phyloP scores from a whole-genome alignment of 2,888 invertebrate species.

The Rhagium mordax region DNA sequence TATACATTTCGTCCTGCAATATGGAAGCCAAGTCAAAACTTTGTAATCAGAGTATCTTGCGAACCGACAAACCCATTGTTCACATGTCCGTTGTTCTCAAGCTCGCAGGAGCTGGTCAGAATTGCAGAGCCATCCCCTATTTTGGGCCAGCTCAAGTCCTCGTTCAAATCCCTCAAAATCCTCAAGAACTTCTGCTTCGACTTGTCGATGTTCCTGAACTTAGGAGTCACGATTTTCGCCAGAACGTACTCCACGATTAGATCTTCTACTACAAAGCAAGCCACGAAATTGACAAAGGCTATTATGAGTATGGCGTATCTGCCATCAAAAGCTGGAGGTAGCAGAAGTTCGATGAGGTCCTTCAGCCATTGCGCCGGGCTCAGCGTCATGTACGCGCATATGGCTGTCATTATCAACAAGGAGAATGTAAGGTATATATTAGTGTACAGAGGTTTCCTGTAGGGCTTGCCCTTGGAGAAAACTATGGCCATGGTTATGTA shows the following conservation, averaged over 20 bases:
- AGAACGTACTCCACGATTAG: slow-evolving; percentile 74
- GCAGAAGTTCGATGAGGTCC: slow-evolving; percentile 75
- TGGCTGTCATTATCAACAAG: slow-evolving; percentile 69
- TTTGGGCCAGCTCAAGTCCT: slow-evolving; percentile 50
- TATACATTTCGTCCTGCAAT: neutral
- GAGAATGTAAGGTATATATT: slow-evolving; percentile 73
- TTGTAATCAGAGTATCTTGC: slow-evolving; percentile 25
- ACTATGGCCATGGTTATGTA: slow-evolving; percentile 77
- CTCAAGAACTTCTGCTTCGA: slow-evolving; percentile 49
- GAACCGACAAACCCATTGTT: slow-evolving; percentile 51
- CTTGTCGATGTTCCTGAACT: slow-evolving; percentile 65
- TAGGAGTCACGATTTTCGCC: slow-evolving; percentile 71
- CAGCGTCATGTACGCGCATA: slow-evolving; percentile 72
- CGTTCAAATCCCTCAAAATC: slow-evolving; percentile 47
- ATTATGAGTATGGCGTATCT: slow-evolving; percentile 70
- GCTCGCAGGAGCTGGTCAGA: slow-evolving; percentile 21
- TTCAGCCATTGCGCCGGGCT: slow-evolving; percentile 70
- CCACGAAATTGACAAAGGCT: slow-evolving; percentile 72
- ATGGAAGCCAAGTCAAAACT: neutral
- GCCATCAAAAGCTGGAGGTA: slow-evolving; percentile 74
- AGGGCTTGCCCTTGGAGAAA: slow-evolving; percentile 79
- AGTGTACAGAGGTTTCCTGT: slow-evolving; percentile 75
- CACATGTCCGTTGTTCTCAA: slow-evolving; percentile 40
- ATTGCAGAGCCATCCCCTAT: slow-evolving; percentile 24
- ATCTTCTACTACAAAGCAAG: slow-evolving; percentile 74